Base-by-base conservation (phyloP, 2,113 vertebrate species). In the Lota lota region DNA sequence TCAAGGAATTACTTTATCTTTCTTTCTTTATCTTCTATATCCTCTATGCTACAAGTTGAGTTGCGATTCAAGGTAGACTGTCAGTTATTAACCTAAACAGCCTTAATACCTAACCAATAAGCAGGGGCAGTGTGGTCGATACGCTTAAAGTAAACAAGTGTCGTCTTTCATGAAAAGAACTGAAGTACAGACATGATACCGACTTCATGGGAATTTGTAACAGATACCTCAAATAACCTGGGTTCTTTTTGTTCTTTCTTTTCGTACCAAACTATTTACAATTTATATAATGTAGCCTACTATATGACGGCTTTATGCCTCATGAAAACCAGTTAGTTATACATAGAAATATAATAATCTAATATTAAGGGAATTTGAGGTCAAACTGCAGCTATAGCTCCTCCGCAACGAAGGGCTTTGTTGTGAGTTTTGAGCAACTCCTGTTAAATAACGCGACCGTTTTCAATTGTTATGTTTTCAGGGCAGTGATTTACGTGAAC, bases 21-120 rank as follows among this genome's bases (percentile, higher is more conserved):
- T 88, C 86, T 83, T 90, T 87, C 83, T 83, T 87, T 84, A 33
- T 33, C 28, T 33, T 33, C 28, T 80, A 60, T 79, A 85, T 65
- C 51, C 68, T 66, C 68, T 17, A 33, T 18, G 74, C 82, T 69
- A 15, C 56, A 50, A 76, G 72, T 80, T 62, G 73, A 85, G 66
- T 14, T 47, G 77, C 78, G 72, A 20, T 18, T 61, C 40, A 18
- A 40, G 56, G 57, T 18, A 2, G n/a, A 50, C 57, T 33, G 85
- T 87, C 54, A 84, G 71, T 83, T 61, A 85, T 87, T 87, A 83
- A 87, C 77, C 58, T 22, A 14, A 47, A 14, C 5, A 68, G 22
- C 61, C 36, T 22, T 57, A 71, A 80, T 77, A 76, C 65, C 62
- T 66, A 20, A 76, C 67, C 82, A 33, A 8, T 1, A 0, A 50